phyloP scores from a whole-genome alignment of 2,888 invertebrate species.

The Pristionchus exspectatus region DNA sequence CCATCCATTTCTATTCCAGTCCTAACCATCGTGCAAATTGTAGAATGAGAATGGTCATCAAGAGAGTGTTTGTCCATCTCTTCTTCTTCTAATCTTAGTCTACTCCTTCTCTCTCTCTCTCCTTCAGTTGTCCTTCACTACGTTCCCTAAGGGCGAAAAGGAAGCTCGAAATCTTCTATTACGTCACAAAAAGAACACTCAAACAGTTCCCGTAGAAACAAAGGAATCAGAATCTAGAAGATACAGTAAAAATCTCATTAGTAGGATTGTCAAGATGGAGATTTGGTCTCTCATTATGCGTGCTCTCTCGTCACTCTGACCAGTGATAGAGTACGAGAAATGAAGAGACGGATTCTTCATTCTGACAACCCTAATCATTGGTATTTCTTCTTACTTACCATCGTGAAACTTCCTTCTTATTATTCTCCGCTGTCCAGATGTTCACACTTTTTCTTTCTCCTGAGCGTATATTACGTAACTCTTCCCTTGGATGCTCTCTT shows the following conservation, averaged over 20 bases:
- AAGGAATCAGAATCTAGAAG: neutral
- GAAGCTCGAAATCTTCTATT: neutral
- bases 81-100: constrained; percentile 42
- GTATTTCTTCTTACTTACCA: neutral
- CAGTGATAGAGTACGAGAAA: no score
- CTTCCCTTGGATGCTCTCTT: neutral
- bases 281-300: no score
- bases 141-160: constrained; percentile 22
- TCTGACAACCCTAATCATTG: neutral
- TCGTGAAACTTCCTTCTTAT: neutral
- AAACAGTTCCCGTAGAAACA: constrained; percentile 8
- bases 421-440: neutral
- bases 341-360: no score
- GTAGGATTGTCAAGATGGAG: neutral
- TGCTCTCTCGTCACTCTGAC: no score
- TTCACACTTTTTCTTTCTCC: neutral
- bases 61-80: constrained; percentile 24
- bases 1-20: neutral
- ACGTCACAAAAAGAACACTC: constrained; percentile 12
- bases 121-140: no score
- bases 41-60: constrained; percentile 7
- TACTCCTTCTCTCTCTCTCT: neutral
- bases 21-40: neutral
- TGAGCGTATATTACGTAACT: neutral
- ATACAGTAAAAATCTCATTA: neutral